These are phyloP conservation scores for Nymphalis urticae DNA, from an alignment of 2,888 invertebrate genomes.

Conservation along the genomic window DNA sequence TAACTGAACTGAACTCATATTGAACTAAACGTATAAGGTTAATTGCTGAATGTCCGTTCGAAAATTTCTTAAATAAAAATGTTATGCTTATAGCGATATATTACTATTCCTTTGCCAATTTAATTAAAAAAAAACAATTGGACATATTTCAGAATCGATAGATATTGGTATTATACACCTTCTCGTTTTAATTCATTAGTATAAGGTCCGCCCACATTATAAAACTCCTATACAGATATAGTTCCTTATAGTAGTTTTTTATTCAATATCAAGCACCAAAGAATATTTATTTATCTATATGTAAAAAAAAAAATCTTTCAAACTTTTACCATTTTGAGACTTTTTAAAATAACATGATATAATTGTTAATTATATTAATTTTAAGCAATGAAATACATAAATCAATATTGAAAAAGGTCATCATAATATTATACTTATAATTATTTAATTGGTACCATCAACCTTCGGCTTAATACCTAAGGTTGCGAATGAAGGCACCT, in stretches of 20 bases:
- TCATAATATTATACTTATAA: constrained; percentile 7
- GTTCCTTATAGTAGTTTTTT: not conserved
- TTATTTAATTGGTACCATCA: constrained; percentile 14
- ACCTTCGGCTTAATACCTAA: constrained; percentile 25
- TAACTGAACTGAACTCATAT: not conserved
- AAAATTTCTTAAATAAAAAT: not conserved
- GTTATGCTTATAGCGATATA: not conserved
- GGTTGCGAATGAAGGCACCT: constrained; percentile 24
- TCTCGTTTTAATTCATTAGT: not conserved
- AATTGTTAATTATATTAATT: no score
- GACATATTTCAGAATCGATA: not conserved
- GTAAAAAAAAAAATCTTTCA: no score
- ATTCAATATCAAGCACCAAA: not conserved
- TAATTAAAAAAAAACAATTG: not conserved
- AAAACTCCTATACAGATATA: not conserved
- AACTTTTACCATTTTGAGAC: not conserved
- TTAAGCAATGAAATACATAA: not conserved
- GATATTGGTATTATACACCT: not conserved
- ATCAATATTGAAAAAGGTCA: constrained; percentile 3
- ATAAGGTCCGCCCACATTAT: not conserved
- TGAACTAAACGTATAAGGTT: constrained; percentile 5
- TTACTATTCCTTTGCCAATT: not conserved
- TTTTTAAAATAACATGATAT: no score
- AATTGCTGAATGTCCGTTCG: constrained; percentile 1
- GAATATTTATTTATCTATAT: not conserved